phyloP scores from a whole-genome alignment of 1,140 invertebrate species.

The Ceratosolen fusciceps region DNA sequence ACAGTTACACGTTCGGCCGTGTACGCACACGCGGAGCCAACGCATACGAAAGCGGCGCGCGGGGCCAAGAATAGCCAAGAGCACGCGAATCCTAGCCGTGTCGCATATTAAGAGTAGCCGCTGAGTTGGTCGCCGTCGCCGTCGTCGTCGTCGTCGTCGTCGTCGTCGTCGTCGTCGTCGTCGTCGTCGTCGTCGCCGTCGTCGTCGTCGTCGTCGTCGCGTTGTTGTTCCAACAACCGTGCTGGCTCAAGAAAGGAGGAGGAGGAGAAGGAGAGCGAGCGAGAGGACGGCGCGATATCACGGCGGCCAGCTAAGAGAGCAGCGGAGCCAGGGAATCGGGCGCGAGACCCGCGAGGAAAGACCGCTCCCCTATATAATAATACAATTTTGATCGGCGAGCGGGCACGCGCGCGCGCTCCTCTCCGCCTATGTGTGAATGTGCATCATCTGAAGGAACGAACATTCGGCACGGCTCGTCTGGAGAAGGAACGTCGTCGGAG shows the following conservation, averaged over 20 bases:
- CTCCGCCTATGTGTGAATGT: not conserved
- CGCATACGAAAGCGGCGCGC: not conserved
- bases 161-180: constrained; percentile 44
- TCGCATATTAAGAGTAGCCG: constrained; percentile 44
- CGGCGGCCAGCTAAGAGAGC: not conserved
- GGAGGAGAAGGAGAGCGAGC: constrained; percentile 5
- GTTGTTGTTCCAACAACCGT: too few species aligned
- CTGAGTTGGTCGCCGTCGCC: constrained; percentile 44
- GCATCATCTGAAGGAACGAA: not conserved
- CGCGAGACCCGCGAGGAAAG: constrained; percentile 18
- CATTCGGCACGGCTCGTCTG: not conserved
- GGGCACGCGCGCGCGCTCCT: not conserved
- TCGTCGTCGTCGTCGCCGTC: constrained; percentile 33
- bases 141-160: constrained; percentile 39
- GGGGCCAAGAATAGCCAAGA: constrained; percentile 63
- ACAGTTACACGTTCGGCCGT: not conserved
- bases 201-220: not conserved
- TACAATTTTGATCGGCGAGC: constrained; percentile 1
- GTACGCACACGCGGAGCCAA: not conserved
- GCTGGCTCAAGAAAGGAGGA: not conserved
- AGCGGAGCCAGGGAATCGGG: constrained; percentile 30
- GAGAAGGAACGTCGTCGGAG: not conserved
- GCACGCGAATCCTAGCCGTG: constrained; percentile 62
- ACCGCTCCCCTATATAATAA: constrained; percentile 40
- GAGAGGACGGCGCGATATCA: not conserved